Percentiles rank a stretch among this genome's conserved stretches.
Conservation (phyloP, 2,888 invertebrate genomes). For the Agrochola circellaris region DNA sequence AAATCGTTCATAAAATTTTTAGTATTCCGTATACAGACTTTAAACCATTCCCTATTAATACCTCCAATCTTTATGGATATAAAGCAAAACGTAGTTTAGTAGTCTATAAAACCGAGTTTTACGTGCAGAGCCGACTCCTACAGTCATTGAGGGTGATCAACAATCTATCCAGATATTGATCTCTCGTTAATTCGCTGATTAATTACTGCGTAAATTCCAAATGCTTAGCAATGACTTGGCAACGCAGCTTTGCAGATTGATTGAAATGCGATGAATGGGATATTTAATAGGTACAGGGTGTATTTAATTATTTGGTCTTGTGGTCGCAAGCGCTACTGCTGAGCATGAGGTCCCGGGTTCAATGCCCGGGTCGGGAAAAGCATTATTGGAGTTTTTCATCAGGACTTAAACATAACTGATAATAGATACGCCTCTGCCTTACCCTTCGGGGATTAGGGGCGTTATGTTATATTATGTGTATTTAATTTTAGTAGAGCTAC, state of each 20-base stretch:
- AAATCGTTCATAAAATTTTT: not conserved
- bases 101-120: conserved; percentile 48
- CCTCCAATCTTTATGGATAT: conserved; percentile 36
- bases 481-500: not conserved
- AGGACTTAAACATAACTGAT: no score
- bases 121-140: conserved; percentile 22
- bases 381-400: not conserved
- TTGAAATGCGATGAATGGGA: conserved; percentile 15
- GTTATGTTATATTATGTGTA: not conserved
- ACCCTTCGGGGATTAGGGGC: no score
- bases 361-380: not conserved
- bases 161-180: conserved; percentile 68
- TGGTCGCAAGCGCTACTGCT: not conserved
- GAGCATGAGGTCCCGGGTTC: not conserved
- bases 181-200: conserved; percentile 67
- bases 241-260: conserved; percentile 33
- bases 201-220: conserved; percentile 65
- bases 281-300: not conserved
- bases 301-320: not conserved
- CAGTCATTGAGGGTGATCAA: conserved; percentile 48
- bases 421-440: no score
- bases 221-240: conserved; percentile 42
- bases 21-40: not conserved
- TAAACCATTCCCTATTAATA: conserved; percentile 15
- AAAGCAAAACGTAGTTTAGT: conserved; percentile 42